Base-by-base conservation (phyloP, 2,888 invertebrate species). In the Achlya flavicornis region DNA sequence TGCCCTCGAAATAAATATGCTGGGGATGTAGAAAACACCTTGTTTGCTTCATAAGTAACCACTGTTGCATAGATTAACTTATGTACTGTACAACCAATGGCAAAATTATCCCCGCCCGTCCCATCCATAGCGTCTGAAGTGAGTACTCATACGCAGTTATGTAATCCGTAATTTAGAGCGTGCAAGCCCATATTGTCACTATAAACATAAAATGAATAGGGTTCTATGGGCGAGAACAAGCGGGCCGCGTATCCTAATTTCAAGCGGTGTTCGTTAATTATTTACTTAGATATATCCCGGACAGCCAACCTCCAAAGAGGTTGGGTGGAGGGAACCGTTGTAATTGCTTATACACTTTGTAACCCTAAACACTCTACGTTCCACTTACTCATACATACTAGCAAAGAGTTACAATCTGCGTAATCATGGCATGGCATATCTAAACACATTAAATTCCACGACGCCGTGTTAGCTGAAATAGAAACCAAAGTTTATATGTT, bases 251-350 rank as follows among this genome's bases (percentile, higher is more conserved):
- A 78, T 81, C 83, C 83, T 84, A 83, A 86, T 26, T 85, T 82
- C 81, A 81, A 80, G 80, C 79, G 73, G 71, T 74, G 77, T 84
- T 86, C 85, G 83, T 87, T 88, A 88, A 88, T 88, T 87, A 88
- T 89, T 87, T 85, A 87, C 80, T 84, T 78, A 83, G 81, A 85
- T 82, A 85, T 77, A 84, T 82, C 80, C 82, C 79, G 75, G 74
- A 70, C 72, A 73, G 73, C 78, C 4, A 26, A 26, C 26, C 26
- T 26, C 78, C 81, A 81, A 76, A 73, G 69, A 67, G 75, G 72
- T 73, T 67, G 66, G 76, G 74, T 76, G 75, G 75, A 72, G 70
- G 74, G 77, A 77, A 76, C 79, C 83, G 79, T 81, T 82, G 81
- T 87, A 86, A 86, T 88, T 86, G 81, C 82, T 83, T 78, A 81